Evolutionary conservation across 2,797 vertebrate species (phyloP), one percentile per base, ranked within the genome.

Genomic region (Chelon auratus): DNA sequence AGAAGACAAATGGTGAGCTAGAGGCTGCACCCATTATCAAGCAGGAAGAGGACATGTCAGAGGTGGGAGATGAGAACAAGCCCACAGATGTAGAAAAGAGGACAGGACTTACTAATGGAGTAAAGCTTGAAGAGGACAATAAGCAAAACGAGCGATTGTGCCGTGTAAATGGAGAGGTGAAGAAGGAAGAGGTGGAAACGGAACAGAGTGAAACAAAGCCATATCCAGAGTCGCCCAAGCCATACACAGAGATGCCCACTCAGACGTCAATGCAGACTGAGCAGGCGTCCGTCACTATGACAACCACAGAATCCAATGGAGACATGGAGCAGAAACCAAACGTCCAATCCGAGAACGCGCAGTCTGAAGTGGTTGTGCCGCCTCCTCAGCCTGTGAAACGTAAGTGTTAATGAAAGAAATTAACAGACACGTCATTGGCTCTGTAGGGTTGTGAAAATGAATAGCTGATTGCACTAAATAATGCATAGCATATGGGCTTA

Each of bases 381-480:
- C 84, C 84, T 17, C 74, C 85, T 2, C 85, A 89, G 53, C 89
- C 91, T 24, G 80, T 91, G 42, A 93, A 93, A 88, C 87, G 92
- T 93, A 83, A 82, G 92, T 78, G 60, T 77, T 53, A 20, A 51
- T 55, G 10, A 61, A 30, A 37, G 39, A 20, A 50, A 57, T 66
- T 13, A 10, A n/a, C 30, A 26, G 18, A 26, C 3, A 17, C 60
- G 39, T 62, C 22, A n/a, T 24, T n/a, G 3, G 18, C 47, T 56
- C 7, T 30, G 22, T 40, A 33, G 18, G 26, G 13, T 17, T 45
- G 53, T 76, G 48, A 72, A 40, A 78, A 53, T 4, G 4, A 42
- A 33, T 18, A 20, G 22, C 11, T 39, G 12, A 48, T 24, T n/a
- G 3, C 17, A 30, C 22, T 58, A 6, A 51, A 52, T 39, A 15